A percentile compares a stretch with the other conserved stretches of the same genome.
These are phyloP conservation scores for Uloborus diversus DNA, from an alignment of 1,140 invertebrate species.

Conservation along the genomic window DNA sequence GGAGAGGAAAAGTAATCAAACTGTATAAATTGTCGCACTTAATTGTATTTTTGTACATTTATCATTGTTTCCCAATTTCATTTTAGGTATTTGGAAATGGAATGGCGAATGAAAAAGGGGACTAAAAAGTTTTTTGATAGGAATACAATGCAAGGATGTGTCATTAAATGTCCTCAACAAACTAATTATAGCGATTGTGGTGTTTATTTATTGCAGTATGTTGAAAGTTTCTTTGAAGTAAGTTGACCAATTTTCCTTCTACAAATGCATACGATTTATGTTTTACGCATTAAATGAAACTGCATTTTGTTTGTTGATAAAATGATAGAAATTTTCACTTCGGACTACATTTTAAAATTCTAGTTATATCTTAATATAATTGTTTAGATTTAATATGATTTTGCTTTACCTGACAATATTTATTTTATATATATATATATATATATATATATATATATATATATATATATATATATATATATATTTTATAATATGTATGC, in stretches of 20 bases:
- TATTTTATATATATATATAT: too few relatives aligned
- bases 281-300: background rate
- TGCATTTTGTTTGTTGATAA: background rate
- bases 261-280: too few relatives aligned
- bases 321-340: background rate
- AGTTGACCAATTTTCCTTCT: too few relatives aligned
- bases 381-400: background rate
- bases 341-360: background rate
- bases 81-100: slow-evolving; percentile 80
- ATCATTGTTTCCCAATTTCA: background rate
- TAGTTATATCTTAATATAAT: background rate
- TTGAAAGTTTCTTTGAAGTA: slow-evolving; percentile 90
- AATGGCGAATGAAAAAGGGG: slow-evolving; percentile 82
- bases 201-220: slow-evolving; percentile 93
- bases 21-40: too few relatives aligned
- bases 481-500: too few relatives aligned
- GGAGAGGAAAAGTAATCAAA: too few relatives aligned
- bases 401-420: background rate
- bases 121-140: slow-evolving; percentile 61
- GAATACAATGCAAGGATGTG: slow-evolving; percentile 60
- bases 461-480: too few relatives aligned
- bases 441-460: too few relatives aligned
- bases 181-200: slow-evolving; percentile 98
- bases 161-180: slow-evolving; percentile 92
- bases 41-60: background rate